Percentiles rank a stretch among this genome's conserved stretches.
These are phyloP conservation scores for Neotragus moschatus DNA, from an alignment of 2,113 vertebrate species.

Conservation along the genomic window DNA sequence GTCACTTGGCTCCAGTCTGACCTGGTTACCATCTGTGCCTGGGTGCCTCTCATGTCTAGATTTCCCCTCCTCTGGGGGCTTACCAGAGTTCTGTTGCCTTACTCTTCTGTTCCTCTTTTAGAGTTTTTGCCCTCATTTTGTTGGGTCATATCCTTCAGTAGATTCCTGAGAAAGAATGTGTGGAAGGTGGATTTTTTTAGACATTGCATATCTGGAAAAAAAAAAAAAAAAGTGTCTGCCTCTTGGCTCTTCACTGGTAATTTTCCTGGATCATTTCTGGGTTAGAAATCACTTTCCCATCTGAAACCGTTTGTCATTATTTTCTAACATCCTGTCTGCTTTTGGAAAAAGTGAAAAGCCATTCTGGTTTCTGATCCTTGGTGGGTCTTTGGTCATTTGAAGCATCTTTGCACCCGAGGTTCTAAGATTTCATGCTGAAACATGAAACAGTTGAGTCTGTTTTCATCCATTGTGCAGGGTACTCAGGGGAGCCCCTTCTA, in stretches of 20 bases:
- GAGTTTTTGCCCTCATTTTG: neutral
- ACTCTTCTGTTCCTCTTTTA: neutral
- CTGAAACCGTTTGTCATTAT: neutral
- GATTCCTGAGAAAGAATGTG: neutral
- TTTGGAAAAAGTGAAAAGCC: neutral
- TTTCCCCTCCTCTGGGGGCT: neutral
- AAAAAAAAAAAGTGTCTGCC: neutral
- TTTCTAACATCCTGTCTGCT: neutral
- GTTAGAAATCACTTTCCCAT: neutral
- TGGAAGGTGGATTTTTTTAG: neutral
- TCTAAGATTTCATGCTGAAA: neutral
- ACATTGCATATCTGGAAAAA: rapidly evolving
- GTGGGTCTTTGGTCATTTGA: neutral
- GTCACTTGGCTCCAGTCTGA: neutral
- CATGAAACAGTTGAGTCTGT: neutral
- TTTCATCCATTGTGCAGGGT: neutral
- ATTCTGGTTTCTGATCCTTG: neutral
- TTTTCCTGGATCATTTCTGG: neutral
- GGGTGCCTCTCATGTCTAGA: too few species aligned
- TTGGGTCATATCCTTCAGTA: neutral
- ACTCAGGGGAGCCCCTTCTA: neutral
- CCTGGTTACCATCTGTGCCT: neutral
- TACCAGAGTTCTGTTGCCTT: neutral
- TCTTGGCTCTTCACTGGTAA: neutral
- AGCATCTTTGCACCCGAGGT: neutral